Conservation (phyloP, 2,888 invertebrate species). For the Heliconius hortense region DNA sequence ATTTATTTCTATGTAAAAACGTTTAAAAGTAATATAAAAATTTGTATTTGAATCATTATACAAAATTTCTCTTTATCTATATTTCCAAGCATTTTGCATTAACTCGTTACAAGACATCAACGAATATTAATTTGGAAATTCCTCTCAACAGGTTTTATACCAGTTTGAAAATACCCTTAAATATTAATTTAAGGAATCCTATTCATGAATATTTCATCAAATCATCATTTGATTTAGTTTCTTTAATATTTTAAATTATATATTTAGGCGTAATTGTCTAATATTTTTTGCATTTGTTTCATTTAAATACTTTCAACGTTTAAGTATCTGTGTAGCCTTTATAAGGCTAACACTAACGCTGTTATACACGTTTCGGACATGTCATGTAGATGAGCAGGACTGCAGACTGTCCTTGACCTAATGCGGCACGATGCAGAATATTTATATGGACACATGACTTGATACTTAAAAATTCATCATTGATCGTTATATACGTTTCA, state of each 20-base stretch:
- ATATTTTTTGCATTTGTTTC: neutral
- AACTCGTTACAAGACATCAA: no score
- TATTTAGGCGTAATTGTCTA: neutral
- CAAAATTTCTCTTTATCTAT: no score
- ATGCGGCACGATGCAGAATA: conserved; percentile 43
- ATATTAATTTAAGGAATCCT: neutral
- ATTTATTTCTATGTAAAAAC: no score
- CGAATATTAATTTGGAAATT: no score
- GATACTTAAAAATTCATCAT: conserved; percentile 14
- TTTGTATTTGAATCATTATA: no score
- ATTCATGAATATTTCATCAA: neutral
- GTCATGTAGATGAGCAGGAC: conserved; percentile 37
- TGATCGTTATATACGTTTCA: neutral
- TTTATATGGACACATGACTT: conserved; percentile 34
- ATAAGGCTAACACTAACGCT: conserved; percentile 3
- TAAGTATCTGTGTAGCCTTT: conserved; percentile 4
- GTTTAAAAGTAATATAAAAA: no score
- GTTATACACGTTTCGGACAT: conserved; percentile 20
- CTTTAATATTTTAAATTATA: no score
- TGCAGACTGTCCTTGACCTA: conserved; percentile 44
- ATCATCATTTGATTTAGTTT: no score
- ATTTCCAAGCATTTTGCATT: no score
- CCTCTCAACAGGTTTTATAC: neutral
- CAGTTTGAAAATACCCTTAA: neutral
- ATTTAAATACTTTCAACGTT: neutral